Evolutionary conservation across 2,113 vertebrate species (phyloP).

Genomic region (Todiramphus chloris): DNA sequence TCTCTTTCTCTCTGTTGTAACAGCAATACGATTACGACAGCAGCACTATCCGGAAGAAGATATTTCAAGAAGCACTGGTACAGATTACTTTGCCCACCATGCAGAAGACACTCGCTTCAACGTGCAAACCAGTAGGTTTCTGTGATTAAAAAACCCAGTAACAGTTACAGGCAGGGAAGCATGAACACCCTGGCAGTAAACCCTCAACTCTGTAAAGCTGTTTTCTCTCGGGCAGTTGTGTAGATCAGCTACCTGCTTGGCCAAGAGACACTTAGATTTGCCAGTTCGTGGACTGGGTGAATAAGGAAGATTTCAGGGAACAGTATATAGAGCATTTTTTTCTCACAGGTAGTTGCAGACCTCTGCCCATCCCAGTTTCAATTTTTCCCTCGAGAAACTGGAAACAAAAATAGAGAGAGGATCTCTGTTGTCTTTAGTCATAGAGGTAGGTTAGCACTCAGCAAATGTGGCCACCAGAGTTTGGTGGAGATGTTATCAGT

Average conservation of each 20-base stretch:
- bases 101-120: slow-evolving; percentile 83
- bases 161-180: background rate
- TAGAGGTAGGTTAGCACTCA: background rate
- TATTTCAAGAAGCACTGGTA: slow-evolving; percentile 87
- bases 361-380: background rate
- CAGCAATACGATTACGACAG: slow-evolving; percentile 97
- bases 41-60: slow-evolving; percentile 90
- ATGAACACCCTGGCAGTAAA: background rate
- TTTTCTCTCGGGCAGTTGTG: background rate
- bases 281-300: background rate
- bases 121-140: slow-evolving; percentile 82
- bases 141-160: background rate
- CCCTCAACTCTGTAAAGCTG: background rate
- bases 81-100: slow-evolving; percentile 89
- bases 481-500: background rate
- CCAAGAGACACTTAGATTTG: background rate
- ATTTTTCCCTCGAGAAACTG: background rate
- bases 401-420: background rate
- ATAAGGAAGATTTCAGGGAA: background rate
- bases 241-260: background rate
- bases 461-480: background rate
- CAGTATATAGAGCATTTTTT: background rate
- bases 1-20: slow-evolving; percentile 46
- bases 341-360: background rate
- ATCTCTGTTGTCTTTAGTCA: background rate